A percentile compares a stretch with the other conserved stretches of the same genome.
These are phyloP conservation scores for Chydorus sphaericus DNA, from an alignment of 2,888 invertebrate species.

Conservation along the genomic window DNA sequence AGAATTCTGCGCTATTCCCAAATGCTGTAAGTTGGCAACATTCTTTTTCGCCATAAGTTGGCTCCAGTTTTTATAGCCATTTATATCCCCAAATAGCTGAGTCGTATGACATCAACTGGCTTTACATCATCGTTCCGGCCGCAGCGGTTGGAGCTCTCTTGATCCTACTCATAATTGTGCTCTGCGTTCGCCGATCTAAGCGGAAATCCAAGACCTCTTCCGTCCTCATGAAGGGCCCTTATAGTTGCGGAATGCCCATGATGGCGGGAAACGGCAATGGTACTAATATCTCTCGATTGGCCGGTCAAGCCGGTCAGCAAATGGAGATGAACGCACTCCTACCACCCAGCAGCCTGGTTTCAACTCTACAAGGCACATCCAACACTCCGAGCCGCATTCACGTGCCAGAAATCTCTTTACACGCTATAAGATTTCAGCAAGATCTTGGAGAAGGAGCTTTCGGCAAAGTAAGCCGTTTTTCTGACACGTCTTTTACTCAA, in stretches of 20 bases:
- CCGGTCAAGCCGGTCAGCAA: conserved; percentile 24
- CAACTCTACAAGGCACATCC: conserved; percentile 15
- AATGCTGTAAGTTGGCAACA: conserved; percentile 50
- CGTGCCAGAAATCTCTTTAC: conserved; percentile 71
- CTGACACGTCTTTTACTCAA: background rate
- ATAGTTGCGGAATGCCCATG: background rate
- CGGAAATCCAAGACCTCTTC: conserved; percentile 17
- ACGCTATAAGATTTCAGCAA: conserved; percentile 71
- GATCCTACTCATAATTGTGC: conserved; percentile 18
- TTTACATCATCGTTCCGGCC: conserved; percentile 51
- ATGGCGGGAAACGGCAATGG: background rate
- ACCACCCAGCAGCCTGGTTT: conserved; percentile 26
- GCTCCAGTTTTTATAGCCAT: background rate
- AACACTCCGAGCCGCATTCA: conserved; percentile 34
- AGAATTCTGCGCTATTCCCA: conserved; percentile 72
- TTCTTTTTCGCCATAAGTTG: background rate
- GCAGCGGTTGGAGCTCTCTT: conserved; percentile 26
- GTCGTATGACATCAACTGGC: conserved; percentile 45
- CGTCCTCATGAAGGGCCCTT: conserved; percentile 13
- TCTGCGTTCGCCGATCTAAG: conserved; percentile 16
- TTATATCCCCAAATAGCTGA: conserved; percentile 40
- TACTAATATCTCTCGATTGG: background rate
- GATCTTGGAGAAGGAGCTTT: conserved; percentile 93
- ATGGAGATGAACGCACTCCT: conserved; percentile 73
- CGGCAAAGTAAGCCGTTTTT: conserved; percentile 38